A percentile compares a stretch with the other conserved stretches of the same genome.
Evolutionary conservation across 2,797 vertebrate species (phyloP).

Genomic region (Linurgus olivaceus): DNA sequence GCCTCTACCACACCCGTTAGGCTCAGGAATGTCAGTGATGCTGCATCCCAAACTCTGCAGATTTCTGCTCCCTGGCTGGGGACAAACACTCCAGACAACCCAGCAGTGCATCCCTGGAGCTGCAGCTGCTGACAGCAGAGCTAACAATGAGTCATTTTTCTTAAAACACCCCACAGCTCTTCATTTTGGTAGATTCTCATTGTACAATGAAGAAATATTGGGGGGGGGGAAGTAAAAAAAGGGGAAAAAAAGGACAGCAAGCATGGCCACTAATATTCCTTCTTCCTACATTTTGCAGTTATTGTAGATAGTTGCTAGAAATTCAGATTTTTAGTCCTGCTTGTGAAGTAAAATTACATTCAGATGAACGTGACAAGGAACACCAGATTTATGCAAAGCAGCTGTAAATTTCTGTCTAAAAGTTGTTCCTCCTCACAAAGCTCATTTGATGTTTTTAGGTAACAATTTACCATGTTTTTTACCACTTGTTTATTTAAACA

Average conservation of each 20-base stretch:
- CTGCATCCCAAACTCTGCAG: background rate
- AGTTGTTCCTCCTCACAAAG: background rate
- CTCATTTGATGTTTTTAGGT: background rate
- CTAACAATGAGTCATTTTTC: background rate
- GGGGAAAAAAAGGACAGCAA: background rate
- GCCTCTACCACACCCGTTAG: background rate
- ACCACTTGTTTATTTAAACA: background rate
- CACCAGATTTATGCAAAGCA: background rate
- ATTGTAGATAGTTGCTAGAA: background rate
- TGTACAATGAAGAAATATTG: background rate
- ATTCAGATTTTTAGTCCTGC: background rate
- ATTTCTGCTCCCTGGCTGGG: background rate
- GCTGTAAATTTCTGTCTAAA: background rate
- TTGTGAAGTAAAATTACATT: background rate
- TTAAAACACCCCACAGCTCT: background rate
- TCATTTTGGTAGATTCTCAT: background rate
- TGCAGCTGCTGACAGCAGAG: background rate
- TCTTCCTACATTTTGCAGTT: background rate
- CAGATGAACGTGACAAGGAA: background rate
- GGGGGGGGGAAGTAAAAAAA: rapidly evolving
- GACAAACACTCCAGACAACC: background rate
- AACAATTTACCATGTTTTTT: background rate
- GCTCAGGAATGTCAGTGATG: rapidly evolving
- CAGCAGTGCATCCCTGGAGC: background rate
- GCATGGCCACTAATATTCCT: background rate